These are phyloP conservation scores for Pardalotus punctatus DNA, from an alignment of 2,113 vertebrate genomes.

Conservation along the genomic window DNA sequence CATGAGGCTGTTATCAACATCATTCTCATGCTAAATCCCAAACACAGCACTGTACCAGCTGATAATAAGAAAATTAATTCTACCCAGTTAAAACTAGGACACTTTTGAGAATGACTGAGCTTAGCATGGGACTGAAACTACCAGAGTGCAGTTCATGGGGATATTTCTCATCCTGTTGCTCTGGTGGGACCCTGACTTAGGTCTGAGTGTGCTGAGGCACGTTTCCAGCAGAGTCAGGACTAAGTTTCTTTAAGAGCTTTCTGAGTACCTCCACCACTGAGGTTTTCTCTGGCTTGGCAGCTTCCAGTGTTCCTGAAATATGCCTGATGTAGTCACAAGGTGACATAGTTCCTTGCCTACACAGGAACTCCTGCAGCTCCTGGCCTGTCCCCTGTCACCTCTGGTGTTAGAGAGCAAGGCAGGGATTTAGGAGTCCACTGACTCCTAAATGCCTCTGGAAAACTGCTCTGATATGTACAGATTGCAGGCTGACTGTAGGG, in stretches of 20 bases:
- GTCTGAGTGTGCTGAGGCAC: neutral
- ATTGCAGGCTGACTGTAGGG: neutral
- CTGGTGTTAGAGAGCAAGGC: neutral
- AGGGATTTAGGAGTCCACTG: neutral
- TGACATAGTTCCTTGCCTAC: neutral
- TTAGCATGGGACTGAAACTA: neutral
- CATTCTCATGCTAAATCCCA: neutral
- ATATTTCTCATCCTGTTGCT: neutral
- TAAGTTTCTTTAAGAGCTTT: neutral
- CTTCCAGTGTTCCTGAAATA: neutral
- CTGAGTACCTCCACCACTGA: neutral
- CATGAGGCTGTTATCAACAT: neutral
- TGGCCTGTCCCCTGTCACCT: neutral
- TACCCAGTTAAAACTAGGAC: neutral
- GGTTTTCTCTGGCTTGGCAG: neutral
- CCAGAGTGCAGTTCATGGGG: too few relatives aligned
- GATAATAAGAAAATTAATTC: neutral
- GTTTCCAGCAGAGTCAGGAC: neutral
- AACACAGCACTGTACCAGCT: neutral
- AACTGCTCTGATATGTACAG: neutral
- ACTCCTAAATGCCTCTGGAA: neutral
- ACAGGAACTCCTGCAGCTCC: neutral
- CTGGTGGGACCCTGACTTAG: neutral
- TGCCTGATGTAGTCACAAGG: neutral
- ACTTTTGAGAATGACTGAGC: neutral